These are phyloP conservation scores for Oryzias sinensis DNA, from an alignment of 2,797 vertebrate genomes.

Conservation along the genomic window DNA sequence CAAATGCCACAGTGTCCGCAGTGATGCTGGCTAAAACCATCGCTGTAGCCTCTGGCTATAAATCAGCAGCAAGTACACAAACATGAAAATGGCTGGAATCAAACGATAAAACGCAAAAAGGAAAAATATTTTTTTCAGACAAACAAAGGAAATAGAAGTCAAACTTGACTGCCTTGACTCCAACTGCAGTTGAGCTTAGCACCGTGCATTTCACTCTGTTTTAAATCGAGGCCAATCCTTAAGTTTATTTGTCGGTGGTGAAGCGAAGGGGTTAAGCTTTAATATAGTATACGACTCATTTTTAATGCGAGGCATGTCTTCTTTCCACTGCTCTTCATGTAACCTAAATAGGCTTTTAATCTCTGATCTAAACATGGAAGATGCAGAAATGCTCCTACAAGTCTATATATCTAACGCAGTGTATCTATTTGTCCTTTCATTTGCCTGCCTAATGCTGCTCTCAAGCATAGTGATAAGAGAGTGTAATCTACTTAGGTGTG, in stretches of 20 bases:
- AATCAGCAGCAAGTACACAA: slow-evolving; percentile 39
- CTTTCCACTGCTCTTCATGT: slow-evolving; percentile 37
- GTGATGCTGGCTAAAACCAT: slow-evolving; percentile 58
- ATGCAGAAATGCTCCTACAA: slow-evolving; percentile 53
- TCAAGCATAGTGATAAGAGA: slow-evolving; percentile 76
- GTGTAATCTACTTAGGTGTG: slow-evolving; percentile 80
- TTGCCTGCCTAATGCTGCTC: slow-evolving; percentile 72
- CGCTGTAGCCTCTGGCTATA: slow-evolving; percentile 51
- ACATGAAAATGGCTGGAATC: slow-evolving; percentile 25
- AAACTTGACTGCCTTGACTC: slow-evolving; percentile 6
- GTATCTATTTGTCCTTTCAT: slow-evolving; percentile 67
- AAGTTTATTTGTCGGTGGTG: slow-evolving; percentile 27
- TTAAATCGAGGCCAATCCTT: slow-evolving; percentile 39
- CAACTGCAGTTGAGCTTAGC: slow-evolving; percentile 19
- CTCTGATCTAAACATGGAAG: slow-evolving; percentile 61
- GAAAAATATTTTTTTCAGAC: slow-evolving; percentile 12
- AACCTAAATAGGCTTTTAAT: slow-evolving; percentile 62
- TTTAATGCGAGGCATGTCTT: slow-evolving; percentile 36
- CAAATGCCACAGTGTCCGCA: slow-evolving; percentile 64
- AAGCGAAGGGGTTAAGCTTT: slow-evolving; percentile 58
- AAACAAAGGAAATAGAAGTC: slow-evolving; percentile 5
- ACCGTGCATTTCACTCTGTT: slow-evolving; percentile 31
- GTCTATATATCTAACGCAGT: slow-evolving; percentile 59
- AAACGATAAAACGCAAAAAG: slow-evolving; percentile 27
- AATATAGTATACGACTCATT: slow-evolving; percentile 46